Evolutionary conservation across 2,888 invertebrate genomes (phyloP).

Genomic region (Rhaphigaster nebulosa): DNA sequence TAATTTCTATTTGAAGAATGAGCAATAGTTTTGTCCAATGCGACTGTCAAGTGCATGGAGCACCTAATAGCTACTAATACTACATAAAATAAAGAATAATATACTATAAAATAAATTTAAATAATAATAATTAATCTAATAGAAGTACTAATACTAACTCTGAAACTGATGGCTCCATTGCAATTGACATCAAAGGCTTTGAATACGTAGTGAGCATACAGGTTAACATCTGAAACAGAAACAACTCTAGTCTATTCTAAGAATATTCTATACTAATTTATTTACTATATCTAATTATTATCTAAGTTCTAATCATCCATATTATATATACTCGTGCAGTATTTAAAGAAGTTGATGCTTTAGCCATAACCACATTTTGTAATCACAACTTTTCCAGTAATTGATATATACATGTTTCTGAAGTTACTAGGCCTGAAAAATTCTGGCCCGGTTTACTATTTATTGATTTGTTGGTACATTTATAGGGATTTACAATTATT

Average conservation of each 20-base stretch:
- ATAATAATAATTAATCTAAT: neutral
- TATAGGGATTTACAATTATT: too few relatives aligned
- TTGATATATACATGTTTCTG: too few relatives aligned
- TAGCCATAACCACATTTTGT: neutral
- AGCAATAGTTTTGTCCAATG: too few relatives aligned
- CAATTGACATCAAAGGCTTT: slow-evolving; percentile 98
- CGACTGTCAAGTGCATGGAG: slow-evolving; percentile 20
- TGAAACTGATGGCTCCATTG: slow-evolving; percentile 96
- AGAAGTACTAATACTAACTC: slow-evolving; percentile 78
- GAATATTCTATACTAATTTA: slow-evolving; percentile 15
- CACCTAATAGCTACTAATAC: slow-evolving; percentile 3
- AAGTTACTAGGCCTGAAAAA: too few relatives aligned
- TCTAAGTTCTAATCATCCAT: slow-evolving; percentile 29
- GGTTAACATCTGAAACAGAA: slow-evolving; percentile 86
- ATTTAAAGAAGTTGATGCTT: neutral
- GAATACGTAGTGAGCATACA: slow-evolving; percentile 98
- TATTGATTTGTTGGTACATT: too few relatives aligned
- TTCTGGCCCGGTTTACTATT: too few relatives aligned
- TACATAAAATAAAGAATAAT: neutral
- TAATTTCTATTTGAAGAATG: too few relatives aligned
- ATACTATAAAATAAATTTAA: neutral
- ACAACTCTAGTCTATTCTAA: slow-evolving; percentile 63
- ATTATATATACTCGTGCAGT: slow-evolving; percentile 3
- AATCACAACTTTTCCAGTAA: too few relatives aligned
- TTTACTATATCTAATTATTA: slow-evolving; percentile 46